Conservation (phyloP, 1,140 invertebrate genomes). For the Whitmania pigra region DNA sequence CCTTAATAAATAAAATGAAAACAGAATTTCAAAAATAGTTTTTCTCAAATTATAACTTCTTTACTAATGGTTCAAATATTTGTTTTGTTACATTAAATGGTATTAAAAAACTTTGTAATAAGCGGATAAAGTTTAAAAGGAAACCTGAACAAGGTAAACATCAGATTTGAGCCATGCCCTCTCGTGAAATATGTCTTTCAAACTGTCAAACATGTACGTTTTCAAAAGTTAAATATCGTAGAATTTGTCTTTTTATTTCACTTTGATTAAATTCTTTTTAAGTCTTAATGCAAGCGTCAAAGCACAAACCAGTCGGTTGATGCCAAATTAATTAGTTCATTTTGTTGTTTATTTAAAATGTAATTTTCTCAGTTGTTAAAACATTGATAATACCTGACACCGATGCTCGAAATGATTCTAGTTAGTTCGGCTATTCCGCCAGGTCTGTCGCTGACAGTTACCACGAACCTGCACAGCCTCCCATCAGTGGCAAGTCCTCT, state of each 20-base stretch:
- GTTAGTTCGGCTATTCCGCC: slow-evolving; percentile 74
- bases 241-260: not conserved
- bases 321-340: too few species aligned
- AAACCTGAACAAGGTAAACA: slow-evolving; percentile 56
- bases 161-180: slow-evolving; percentile 77
- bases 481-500: slow-evolving; percentile 76
- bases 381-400: slow-evolving; percentile 50
- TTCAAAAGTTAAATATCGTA: slow-evolving; percentile 5
- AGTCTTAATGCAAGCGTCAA: too few species aligned
- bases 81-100: not conserved
- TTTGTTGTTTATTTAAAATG: too few species aligned
- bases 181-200: slow-evolving; percentile 87
- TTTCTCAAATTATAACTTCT: not conserved
- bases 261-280: too few species aligned
- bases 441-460: slow-evolving; percentile 70
- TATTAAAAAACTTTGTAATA: not conserved
- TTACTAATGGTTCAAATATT: not conserved
- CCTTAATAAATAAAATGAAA: slow-evolving; percentile 26
- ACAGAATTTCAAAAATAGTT: not conserved
- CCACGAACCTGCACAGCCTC: slow-evolving; percentile 68
- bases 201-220: slow-evolving; percentile 42
- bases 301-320: too few species aligned
- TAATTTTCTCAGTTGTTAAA: too few species aligned
- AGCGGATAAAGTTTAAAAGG: not conserved
- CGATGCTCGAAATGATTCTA: slow-evolving; percentile 56